Conservation (phyloP, 2,888 invertebrate species). For the Abscondita cerata region DNA sequence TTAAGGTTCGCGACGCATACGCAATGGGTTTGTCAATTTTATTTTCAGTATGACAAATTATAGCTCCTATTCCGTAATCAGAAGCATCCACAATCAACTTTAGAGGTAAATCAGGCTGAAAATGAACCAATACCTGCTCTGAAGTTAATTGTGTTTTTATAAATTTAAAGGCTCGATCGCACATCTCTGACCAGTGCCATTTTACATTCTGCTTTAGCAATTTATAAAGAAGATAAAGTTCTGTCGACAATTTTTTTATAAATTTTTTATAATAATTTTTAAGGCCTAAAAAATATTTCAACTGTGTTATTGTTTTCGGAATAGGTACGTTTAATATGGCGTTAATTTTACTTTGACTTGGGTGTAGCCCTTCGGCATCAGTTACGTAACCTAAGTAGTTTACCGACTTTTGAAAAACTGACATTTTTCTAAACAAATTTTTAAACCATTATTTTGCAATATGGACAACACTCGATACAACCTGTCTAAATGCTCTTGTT, state of each 20-base stretch:
- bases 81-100: conserved; percentile 10
- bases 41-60: conserved; percentile 4
- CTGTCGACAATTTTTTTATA: conserved; percentile 12
- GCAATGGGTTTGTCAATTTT: background rate
- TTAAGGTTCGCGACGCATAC: conserved; percentile 12
- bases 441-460: conserved; percentile 27
- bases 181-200: background rate
- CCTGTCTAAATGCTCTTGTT: background rate
- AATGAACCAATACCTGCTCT: conserved; percentile 9
- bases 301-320: conserved; percentile 24
- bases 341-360: conserved; percentile 21
- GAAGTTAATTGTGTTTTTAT: conserved; percentile 7
- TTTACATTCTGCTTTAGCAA: conserved; percentile 4
- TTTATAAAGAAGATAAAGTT: conserved; percentile 8
- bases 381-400: conserved; percentile 31
- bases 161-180: conserved; percentile 7
- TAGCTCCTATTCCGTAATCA: conserved; percentile 13
- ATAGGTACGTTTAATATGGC: conserved; percentile 25
- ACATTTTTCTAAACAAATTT: conserved; percentile 29
- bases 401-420: conserved; percentile 29
- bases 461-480: conserved; percentile 23
- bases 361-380: conserved; percentile 23
- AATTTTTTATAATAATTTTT: conserved; percentile 28
- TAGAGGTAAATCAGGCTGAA: background rate
- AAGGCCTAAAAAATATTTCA: conserved; percentile 10